Base-by-base conservation (phyloP, 2,797 vertebrate species). In the Synaphobranchus kaupii region DNA sequence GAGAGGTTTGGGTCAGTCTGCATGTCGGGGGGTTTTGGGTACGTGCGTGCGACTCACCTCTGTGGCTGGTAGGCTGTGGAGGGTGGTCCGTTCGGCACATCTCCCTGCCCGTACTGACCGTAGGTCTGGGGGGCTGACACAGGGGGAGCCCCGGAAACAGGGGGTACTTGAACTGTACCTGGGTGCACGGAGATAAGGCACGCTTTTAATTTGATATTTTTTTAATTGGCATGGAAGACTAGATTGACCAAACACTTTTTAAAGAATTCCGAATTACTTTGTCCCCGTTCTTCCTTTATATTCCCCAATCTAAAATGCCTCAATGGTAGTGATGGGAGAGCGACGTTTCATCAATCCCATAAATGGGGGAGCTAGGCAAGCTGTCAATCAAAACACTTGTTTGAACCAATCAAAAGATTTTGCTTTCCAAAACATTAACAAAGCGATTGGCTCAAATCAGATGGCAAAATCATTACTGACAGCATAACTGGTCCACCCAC, bases 41-140 rank as follows among this genome's bases (percentile, higher is more conserved):
- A 34, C 34, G 15, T 34, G 68, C 56, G 52, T 58, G 12, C 54
- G 68, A 9, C 8, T 86, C 94, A 99, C 98, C 98, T 98, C 91
- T 97, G 97, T 91, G 96, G 88, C 0, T 97, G 95, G 88, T 96
- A 96, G 89, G 95, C 93, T 91, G 96, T 91, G 47, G 94, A 93
- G 86, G 96, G 97, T 90, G 98, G 98, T 81, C 99, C 98, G 91
- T 99, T 99, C 90, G 98, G 98, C 89, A 97, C 88, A 58, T 97
- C 96, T 90, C 95, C 97, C 87, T 97, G 97, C 87, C 95, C 96
- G 94, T 97, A 98, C 85, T 98, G 98, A 92, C 93, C 96, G 92
- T 98, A 99, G 50, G 91, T 85, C 91, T 96, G 94, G 85, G 97
- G 95, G 2, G 95, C 96, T 86, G 96, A 95, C 86, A 95, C 93